Percentiles rank a stretch among this genome's conserved stretches.
Evolutionary conservation across 2,113 vertebrate genomes (phyloP).

Genomic region (Daubentonia madagascariensis): DNA sequence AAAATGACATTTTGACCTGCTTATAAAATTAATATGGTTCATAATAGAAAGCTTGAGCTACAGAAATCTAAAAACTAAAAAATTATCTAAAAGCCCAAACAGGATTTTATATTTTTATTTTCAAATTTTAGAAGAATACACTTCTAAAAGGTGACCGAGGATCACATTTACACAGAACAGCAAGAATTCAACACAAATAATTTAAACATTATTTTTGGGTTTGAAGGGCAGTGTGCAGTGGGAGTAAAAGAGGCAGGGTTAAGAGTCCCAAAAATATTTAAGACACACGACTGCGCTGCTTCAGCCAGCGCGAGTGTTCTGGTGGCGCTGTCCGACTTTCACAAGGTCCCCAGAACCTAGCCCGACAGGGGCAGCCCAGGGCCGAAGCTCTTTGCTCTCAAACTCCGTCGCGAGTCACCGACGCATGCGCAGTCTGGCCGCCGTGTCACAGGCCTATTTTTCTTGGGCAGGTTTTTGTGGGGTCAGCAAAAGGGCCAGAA

Average conservation of each 20-base stretch:
- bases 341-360: neutral
- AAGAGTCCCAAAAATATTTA: neutral
- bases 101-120: neutral
- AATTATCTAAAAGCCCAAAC: neutral
- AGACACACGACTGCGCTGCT: neutral
- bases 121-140: neutral
- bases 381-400: neutral
- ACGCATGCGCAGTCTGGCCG: conserved; percentile 35
- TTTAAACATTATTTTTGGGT: neutral
- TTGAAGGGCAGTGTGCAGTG: neutral
- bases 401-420: fast-evolving
- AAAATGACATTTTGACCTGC: neutral
- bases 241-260: neutral
- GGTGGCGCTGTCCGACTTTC: neutral
- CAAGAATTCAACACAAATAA: neutral
- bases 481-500: neutral
- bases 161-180: neutral
- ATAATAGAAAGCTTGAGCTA: neutral
- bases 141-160: neutral
- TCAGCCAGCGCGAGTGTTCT: neutral
- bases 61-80: neutral
- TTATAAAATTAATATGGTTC: neutral
- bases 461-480: neutral
- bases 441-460: neutral
- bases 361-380: fast-evolving